phyloP scores from a whole-genome alignment of 2,797 vertebrate species.

The Enteromius mattozi region DNA sequence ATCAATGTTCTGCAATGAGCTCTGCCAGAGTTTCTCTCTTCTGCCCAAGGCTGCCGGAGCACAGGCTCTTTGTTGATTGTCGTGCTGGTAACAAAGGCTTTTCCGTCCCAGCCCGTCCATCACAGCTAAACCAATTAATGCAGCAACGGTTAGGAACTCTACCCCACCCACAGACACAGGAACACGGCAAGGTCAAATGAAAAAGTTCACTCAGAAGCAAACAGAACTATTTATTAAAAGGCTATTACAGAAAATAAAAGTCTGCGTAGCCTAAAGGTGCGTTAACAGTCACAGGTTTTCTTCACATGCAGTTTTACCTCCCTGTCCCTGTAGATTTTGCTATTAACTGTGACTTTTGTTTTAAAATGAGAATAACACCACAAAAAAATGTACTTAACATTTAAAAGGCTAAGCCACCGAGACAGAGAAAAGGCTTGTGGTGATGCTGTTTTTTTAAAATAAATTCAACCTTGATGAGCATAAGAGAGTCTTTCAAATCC shows the following conservation, averaged over 20 bases:
- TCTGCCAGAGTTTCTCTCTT: constrained; percentile 37
- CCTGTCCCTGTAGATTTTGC: not conserved
- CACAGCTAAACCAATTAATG: constrained; percentile 73
- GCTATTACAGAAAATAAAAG: constrained; percentile 27
- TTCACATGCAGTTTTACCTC: constrained; percentile 4
- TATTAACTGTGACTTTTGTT: not conserved
- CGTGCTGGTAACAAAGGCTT: constrained; percentile 70
- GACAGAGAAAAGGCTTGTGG: not conserved
- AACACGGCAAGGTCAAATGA: constrained; percentile 50
- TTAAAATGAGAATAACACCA: not conserved
- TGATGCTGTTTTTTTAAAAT: not conserved
- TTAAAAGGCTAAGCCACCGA: not conserved
- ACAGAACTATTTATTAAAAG: constrained; percentile 36
- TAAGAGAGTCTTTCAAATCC: not conserved
- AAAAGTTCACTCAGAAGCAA: constrained; percentile 16
- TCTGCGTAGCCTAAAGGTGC: constrained; percentile 2
- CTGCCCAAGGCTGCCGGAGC: constrained; percentile 41
- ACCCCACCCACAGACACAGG: constrained; percentile 19
- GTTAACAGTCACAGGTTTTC: not conserved
- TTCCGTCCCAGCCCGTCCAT: constrained; percentile 72
- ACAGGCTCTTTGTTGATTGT: constrained; percentile 65
- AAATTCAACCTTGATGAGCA: not conserved
- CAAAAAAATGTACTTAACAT: not conserved
- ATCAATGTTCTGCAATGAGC: constrained; percentile 63
- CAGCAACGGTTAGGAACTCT: constrained; percentile 56